phyloP scores from a whole-genome alignment of 2,113 vertebrate species.

The Pimephales promelas region DNA sequence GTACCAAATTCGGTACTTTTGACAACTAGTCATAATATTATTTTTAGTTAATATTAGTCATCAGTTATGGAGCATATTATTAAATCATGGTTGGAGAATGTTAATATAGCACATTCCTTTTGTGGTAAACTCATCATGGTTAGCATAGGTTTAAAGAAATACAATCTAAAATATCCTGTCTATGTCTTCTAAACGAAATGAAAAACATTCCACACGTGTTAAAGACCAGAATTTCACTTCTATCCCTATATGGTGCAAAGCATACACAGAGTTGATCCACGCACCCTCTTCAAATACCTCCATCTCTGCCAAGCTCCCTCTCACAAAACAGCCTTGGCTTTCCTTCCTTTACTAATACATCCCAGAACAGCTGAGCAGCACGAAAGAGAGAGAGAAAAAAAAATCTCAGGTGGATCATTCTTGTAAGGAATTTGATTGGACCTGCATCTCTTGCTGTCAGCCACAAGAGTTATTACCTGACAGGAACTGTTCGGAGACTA shows the following conservation, averaged over 20 bases:
- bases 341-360: slow-evolving; percentile 1
- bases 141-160: not conserved
- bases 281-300: slow-evolving; percentile 43
- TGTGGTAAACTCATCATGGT: not conserved
- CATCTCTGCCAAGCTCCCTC: slow-evolving; percentile 35
- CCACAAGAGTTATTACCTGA: not conserved
- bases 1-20: no score
- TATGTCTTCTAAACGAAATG: slow-evolving; percentile 18
- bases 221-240: slow-evolving; percentile 18
- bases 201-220: slow-evolving; percentile 16
- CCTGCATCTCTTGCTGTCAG: slow-evolving; percentile 1
- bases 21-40: not conserved
- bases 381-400: not conserved
- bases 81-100: no score
- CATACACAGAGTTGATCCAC: slow-evolving; percentile 35
- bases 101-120: not conserved
- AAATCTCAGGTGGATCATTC: slow-evolving; percentile 6
- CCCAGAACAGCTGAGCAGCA: slow-evolving; percentile 37
- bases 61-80: no score
- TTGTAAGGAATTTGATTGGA: slow-evolving; percentile 13
- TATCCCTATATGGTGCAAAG: slow-evolving; percentile 54
- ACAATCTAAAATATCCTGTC: not conserved
- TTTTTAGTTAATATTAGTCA: not conserved
- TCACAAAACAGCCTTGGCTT: slow-evolving; percentile 31
- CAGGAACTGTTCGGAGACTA: not conserved